Percentiles rank a stretch among this genome's conserved stretches.
Evolutionary conservation across 2,888 invertebrate species (phyloP).

Genomic region (Perithous albicinctus): DNA sequence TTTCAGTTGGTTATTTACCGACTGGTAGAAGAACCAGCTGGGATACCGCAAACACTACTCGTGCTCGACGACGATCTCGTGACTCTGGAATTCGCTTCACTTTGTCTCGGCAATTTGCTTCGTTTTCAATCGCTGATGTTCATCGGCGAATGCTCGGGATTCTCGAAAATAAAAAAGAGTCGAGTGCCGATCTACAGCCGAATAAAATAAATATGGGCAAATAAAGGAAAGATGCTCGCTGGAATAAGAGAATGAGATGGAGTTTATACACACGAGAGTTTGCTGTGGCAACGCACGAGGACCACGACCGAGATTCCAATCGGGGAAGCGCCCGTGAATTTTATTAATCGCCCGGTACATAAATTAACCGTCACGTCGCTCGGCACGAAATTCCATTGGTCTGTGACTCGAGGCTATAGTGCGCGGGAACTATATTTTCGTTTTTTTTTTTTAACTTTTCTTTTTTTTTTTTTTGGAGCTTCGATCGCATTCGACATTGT

Average conservation of each 20-base stretch:
- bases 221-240: constrained; percentile 51
- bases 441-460: not conserved
- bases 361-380: constrained; percentile 74
- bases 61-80: constrained; percentile 1
- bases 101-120: constrained; percentile 34
- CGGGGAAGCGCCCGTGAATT: constrained; percentile 75
- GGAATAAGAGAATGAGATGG: constrained; percentile 44
- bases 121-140: constrained; percentile 37
- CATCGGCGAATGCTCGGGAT: constrained; percentile 24
- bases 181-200: constrained; percentile 38
- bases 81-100: constrained; percentile 6
- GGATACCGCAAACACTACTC: not conserved
- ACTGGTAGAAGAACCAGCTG: no score
- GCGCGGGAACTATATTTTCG: constrained; percentile 9
- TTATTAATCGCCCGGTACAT: constrained; percentile 79
- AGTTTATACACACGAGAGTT: constrained; percentile 32
- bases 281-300: constrained; percentile 6
- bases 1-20: no score
- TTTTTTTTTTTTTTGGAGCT: not conserved
- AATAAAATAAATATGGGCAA: constrained; percentile 63
- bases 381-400: constrained; percentile 67
- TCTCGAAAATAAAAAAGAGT: not conserved
- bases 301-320: constrained; percentile 73
- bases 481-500: constrained; percentile 37
- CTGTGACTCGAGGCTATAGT: constrained; percentile 19